Base-by-base conservation (phyloP, 1,140 invertebrate species). In the Lepidurus arcticus region DNA sequence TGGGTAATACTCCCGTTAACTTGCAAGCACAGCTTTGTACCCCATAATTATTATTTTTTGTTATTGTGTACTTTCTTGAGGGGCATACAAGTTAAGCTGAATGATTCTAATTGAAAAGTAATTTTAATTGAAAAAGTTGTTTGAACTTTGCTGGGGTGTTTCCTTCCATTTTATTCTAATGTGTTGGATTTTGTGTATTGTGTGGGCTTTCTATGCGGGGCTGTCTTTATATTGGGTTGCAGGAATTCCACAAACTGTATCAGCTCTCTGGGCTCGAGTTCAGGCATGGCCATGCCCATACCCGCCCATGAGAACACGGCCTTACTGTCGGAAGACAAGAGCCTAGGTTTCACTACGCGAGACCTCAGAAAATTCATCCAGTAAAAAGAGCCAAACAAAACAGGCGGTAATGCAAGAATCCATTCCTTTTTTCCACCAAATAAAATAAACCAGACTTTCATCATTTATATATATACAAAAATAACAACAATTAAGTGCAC, bases 281-380 rank as follows among this genome's bases (percentile, higher is more conserved):
- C 21, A 45, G 47, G 76, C 44, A 26, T 47, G 42, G 26, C 47
- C 43, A 45, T 47, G 42, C 43, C 76, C 44, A 44, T 47, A 42
- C 44, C 76, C 21, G 76, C 76, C 45, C 76, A 76, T 34, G 76
- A 76, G 45, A 76, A 76, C 24, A 76, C 76, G 44, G 76, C 76
- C 42, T 53, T 76, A 34, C 44, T 76, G 76, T 44, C 76, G 44
- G 76, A 76, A 34, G 76, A 76, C 11, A 76, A 76, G 45, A 34
- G 42, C 34, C 76, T 65, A 65, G 53, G 53, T 65, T 65, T 65
- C 53, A 13, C 53, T 65, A 13, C 53, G 53, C 53, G 53, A 65
- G 53, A 65, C 53, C 53, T 65, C 16, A 65, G 53, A 65, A 65
- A 65, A 65, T n/a, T 65, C 53, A 21, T 65, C 53, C 53, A 65